Percentiles rank a stretch among this genome's conserved stretches.
These are phyloP conservation scores for Salvelinus fontinalis DNA, from an alignment of 2,113 vertebrate species.

Conservation along the genomic window DNA sequence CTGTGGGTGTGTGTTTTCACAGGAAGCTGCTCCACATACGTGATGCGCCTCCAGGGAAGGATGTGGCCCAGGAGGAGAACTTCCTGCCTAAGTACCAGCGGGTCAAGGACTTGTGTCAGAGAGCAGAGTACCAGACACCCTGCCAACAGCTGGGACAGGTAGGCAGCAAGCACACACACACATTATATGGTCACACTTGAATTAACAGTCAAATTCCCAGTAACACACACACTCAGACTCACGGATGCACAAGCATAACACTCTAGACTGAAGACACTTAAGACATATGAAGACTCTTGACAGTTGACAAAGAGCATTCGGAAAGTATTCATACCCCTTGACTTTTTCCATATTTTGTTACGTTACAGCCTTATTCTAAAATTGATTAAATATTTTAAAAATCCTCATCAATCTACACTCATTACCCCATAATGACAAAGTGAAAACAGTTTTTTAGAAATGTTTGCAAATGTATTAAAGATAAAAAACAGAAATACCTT, in stretches of 20 bases:
- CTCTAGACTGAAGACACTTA: background rate
- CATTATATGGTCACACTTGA: background rate
- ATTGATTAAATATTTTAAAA: no score
- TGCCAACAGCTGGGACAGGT: constrained; percentile 96
- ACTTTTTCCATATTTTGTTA: no score
- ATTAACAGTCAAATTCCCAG: background rate
- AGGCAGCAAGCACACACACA: constrained; percentile 5
- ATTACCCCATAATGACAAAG: no score
- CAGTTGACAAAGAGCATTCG: background rate
- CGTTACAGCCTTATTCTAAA: no score
- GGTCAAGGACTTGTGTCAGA: constrained; percentile 93
- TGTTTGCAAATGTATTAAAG: no score
- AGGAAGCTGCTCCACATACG: constrained; percentile 92
- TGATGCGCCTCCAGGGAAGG: constrained; percentile 74
- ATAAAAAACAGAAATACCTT: no score
- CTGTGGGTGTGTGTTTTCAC: constrained; percentile 5
- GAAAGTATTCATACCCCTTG: no score
- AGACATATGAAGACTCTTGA: background rate
- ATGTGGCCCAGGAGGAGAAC: constrained; percentile 89
- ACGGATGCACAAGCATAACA: constrained; percentile 11
- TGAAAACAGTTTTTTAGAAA: no score
- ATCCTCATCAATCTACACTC: no score
- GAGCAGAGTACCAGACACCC: constrained; percentile 91
- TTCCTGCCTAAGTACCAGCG: constrained; percentile 93
- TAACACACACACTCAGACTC: background rate